Percentiles rank a stretch among this genome's conserved stretches.
These are phyloP conservation scores for Spodoptera frugiperda DNA, from an alignment of 1,140 invertebrate genomes.

Conservation along the genomic window DNA sequence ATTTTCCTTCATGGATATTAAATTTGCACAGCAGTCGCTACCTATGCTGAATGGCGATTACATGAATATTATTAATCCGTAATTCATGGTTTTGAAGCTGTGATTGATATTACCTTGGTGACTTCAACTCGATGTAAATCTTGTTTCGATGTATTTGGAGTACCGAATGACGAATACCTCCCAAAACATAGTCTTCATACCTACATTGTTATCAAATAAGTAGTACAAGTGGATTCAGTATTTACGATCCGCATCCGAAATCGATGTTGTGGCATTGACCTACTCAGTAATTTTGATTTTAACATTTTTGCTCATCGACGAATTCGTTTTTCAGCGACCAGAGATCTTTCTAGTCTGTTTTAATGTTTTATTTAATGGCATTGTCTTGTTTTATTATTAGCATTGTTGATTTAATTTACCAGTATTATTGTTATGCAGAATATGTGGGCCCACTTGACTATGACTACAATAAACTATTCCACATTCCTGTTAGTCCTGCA, in stretches of 20 bases:
- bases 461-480: no score
- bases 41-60: conserved; percentile 29
- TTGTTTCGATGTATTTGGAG: not conserved
- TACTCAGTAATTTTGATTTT: conserved; percentile 57
- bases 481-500: conserved; percentile 4
- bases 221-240: conserved; percentile 60
- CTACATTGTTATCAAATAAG: conserved; percentile 43
- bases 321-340: conserved; percentile 39
- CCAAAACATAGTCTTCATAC: conserved; percentile 4
- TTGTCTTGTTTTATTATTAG: no score
- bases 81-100: conserved; percentile 28
- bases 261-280: conserved; percentile 63
- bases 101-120: conserved; percentile 23
- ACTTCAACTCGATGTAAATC: not conserved
- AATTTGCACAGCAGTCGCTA: conserved; percentile 22
- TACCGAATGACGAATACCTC: not conserved
- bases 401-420: no score
- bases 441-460: no score
- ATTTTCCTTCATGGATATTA: conserved; percentile 50
- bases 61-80: conserved; percentile 33
- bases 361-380: conserved; percentile 6
- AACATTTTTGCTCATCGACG: conserved; percentile 48
- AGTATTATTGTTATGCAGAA: not conserved
- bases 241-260: conserved; percentile 62
- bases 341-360: conserved; percentile 16